These are phyloP conservation scores for Varanus komodoensis DNA, from an alignment of 2,113 vertebrate genomes.

Conservation along the genomic window DNA sequence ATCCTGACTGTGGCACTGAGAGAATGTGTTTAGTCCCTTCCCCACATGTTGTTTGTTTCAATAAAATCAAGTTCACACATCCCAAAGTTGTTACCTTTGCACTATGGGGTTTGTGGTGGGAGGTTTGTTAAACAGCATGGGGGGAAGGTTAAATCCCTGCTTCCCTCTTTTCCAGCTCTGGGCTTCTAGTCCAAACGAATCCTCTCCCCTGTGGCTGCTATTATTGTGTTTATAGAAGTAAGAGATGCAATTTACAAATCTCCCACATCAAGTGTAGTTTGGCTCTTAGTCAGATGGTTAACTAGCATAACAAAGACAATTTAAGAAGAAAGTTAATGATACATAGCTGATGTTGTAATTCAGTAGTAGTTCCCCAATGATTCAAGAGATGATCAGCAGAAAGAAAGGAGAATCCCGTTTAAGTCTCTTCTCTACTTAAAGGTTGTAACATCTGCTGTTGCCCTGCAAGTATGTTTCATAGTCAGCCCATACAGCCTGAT, in stretches of 20 bases:
- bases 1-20: no score
- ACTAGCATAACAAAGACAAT: background rate
- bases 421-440: background rate
- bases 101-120: background rate
- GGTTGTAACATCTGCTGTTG: background rate
- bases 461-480: background rate
- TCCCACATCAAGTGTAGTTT: background rate
- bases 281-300: background rate
- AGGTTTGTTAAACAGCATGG: background rate
- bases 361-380: background rate
- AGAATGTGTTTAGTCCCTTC: background rate
- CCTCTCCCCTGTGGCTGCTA: background rate
- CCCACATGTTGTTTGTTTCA: background rate
- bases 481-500: background rate
- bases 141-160: background rate
- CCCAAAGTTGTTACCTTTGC: background rate
- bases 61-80: background rate
- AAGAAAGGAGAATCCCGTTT: background rate
- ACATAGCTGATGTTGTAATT: background rate
- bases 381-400: background rate
- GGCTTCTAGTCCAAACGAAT: background rate
- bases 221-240: background rate
- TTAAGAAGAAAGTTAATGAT: background rate
- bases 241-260: background rate
- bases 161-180: background rate